Percentiles rank a stretch among this genome's conserved stretches.
phyloP scores from a whole-genome alignment of 2,113 vertebrate genomes.

The Steatornis caripensis region DNA sequence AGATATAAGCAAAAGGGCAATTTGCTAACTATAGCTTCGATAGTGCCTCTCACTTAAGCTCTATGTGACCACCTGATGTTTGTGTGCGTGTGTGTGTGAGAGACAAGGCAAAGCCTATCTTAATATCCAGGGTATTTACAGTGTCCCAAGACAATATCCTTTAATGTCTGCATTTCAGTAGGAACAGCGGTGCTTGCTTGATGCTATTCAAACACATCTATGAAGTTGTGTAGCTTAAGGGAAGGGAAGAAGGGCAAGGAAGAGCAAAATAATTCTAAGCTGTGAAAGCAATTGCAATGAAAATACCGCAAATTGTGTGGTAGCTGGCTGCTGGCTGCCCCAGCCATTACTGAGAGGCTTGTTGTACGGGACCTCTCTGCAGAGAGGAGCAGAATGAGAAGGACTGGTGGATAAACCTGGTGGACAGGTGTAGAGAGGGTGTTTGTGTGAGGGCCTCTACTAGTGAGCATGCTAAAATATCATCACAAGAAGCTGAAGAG shows the following conservation, averaged over 20 bases:
- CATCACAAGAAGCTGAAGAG: background rate
- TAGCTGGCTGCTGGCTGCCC: background rate
- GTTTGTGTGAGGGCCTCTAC: background rate
- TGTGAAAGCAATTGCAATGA: background rate
- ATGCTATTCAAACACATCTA: background rate
- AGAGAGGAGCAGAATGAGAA: background rate
- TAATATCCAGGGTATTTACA: background rate
- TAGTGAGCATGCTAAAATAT: background rate
- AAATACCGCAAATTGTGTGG: background rate
- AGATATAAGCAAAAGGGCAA: slow-evolving; percentile 50
- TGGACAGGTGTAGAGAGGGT: background rate
- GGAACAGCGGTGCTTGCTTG: background rate
- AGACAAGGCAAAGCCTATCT: background rate
- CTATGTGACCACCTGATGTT: background rate
- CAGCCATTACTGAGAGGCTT: background rate
- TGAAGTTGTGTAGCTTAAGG: background rate
- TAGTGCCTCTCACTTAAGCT: background rate
- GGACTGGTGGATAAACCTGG: background rate
- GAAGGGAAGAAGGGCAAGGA: background rate
- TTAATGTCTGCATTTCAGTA: background rate
- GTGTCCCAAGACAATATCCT: background rate
- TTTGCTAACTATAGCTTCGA: slow-evolving; percentile 2
- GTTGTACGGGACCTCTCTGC: background rate
- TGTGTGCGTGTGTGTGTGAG: background rate
- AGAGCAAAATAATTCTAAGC: background rate